Evolutionary conservation across 2,113 vertebrate species (phyloP).

Genomic region (Mesoclemmys tuberculata): DNA sequence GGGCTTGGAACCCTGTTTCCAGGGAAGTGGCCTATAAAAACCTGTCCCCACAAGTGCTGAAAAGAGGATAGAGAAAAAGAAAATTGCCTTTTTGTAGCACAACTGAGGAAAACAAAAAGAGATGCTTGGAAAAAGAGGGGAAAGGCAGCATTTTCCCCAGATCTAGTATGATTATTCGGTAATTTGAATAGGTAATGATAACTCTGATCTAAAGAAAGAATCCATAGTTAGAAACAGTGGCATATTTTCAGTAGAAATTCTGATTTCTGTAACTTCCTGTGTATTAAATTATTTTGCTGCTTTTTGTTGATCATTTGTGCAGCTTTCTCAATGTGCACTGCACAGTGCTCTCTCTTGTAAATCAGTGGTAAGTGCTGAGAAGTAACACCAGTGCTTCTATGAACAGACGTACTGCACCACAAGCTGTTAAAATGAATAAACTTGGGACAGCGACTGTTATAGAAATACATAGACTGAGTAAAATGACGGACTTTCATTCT

Average conservation of each 20-base stretch:
- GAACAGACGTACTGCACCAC: not conserved
- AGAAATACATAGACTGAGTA: too few species aligned
- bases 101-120: not conserved
- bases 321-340: not conserved
- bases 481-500: too few species aligned
- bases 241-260: not conserved
- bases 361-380: not conserved
- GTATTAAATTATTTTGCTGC: not conserved
- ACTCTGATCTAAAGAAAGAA: not conserved
- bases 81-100: not conserved
- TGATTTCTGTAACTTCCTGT: not conserved
- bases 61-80: not conserved
- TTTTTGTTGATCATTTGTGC: not conserved
- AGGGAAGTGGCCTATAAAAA: too few species aligned
- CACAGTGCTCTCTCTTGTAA: rapidly evolving
- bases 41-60: not conserved
- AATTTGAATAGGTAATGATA: not conserved
- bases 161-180: too few species aligned
- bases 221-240: not conserved
- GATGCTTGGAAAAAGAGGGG: not conserved
- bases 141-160: too few species aligned
- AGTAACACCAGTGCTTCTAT: not conserved
- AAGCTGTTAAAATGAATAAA: not conserved
- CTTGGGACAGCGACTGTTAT: too few species aligned
- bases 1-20: too few species aligned